phyloP scores from a whole-genome alignment of 2,113 vertebrate genomes.

The Aptenodytes forsteri region DNA sequence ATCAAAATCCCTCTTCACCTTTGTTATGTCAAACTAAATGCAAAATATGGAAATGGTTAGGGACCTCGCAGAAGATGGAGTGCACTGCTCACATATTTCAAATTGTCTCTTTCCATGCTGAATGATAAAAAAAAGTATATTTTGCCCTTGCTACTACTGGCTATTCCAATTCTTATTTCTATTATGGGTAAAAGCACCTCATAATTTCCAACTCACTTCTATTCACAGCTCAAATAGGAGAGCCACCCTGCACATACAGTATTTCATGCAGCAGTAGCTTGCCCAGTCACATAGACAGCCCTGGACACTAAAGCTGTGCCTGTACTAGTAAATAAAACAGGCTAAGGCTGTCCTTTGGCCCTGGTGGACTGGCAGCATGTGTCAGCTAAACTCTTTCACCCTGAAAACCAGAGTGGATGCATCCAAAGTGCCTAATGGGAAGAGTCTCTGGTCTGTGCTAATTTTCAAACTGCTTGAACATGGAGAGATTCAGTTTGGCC shows the following conservation, averaged over 20 bases:
- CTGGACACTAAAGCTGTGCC: background rate
- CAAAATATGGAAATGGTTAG: background rate
- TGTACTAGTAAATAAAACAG: background rate
- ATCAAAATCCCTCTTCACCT: background rate
- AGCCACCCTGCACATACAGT: background rate
- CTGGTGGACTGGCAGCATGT: background rate
- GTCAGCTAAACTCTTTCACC: background rate
- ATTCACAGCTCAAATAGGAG: background rate
- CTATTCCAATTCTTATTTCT: background rate
- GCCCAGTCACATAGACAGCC: background rate
- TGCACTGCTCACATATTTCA: background rate
- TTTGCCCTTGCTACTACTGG: background rate
- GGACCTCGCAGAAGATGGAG: background rate
- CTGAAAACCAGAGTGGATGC: background rate
- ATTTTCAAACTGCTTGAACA: background rate
- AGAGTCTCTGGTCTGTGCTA: background rate
- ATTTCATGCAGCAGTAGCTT: background rate
- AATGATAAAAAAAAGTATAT: background rate
- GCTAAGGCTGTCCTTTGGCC: background rate
- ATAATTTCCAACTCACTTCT: background rate
- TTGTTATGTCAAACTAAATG: background rate
- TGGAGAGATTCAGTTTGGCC: background rate
- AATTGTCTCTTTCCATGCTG: background rate
- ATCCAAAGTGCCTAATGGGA: background rate
- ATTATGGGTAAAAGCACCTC: background rate